These are phyloP conservation scores for Chrysopa pallens DNA, from an alignment of 1,140 invertebrate genomes.

Conservation along the genomic window DNA sequence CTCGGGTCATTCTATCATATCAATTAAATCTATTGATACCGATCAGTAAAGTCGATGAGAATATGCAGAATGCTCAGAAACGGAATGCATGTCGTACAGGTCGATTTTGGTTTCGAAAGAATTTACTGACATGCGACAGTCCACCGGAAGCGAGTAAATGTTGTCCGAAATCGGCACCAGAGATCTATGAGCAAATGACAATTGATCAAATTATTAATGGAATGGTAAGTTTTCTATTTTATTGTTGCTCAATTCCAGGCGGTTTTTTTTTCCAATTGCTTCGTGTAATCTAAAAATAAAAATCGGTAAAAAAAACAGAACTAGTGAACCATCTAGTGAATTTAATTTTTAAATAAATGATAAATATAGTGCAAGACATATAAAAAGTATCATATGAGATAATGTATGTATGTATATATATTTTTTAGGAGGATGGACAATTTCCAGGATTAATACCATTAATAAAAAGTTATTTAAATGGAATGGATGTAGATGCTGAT, in stretches of 20 bases:
- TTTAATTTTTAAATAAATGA: too few species aligned
- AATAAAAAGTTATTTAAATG: constrained; percentile 81
- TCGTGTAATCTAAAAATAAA: too few species aligned
- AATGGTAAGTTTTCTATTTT: constrained; percentile 38
- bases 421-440: constrained; percentile 38
- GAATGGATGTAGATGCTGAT: constrained; percentile 91
- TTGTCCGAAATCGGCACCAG: constrained; percentile 5
- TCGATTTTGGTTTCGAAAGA: constrained; percentile 84
- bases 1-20: constrained; percentile 91
- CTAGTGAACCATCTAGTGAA: too few species aligned
- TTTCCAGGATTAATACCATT: constrained; percentile 93
- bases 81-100: constrained; percentile 64
- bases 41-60: constrained; percentile 97
- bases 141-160: constrained; percentile 24
- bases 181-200: constrained; percentile 50
- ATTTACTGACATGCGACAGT: constrained; percentile 38
- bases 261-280: too few species aligned
- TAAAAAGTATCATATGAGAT: too few species aligned
- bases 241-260: too few species aligned
- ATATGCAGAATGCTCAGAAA: constrained; percentile 89
- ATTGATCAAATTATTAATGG: constrained; percentile 97
- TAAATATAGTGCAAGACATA: too few species aligned
- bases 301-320: too few species aligned
- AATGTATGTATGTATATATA: too few species aligned
- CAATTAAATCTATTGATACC: constrained; percentile 93